These are phyloP conservation scores for Diplodus puntazzo DNA, from an alignment of 2,797 vertebrate genomes.

Conservation along the genomic window DNA sequence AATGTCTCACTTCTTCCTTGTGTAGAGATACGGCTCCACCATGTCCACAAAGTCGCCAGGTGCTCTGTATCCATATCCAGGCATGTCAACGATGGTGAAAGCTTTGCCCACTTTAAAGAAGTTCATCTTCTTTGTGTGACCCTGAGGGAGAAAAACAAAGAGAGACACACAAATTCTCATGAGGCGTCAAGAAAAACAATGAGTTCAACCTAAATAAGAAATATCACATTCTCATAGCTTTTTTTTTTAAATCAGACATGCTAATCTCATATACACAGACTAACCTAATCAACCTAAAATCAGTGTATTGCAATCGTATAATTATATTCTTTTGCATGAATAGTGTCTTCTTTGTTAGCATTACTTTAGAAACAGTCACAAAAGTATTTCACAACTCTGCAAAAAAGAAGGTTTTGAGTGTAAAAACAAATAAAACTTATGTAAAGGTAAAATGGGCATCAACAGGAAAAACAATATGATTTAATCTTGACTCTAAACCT, in stretches of 20 bases:
- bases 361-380: no score
- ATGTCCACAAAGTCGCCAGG: constrained; percentile 94
- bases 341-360: no score
- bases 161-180: neutral
- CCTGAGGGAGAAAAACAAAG: constrained; percentile 78
- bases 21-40: constrained; percentile 93
- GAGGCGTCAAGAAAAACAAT: neutral
- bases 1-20: constrained; percentile 88
- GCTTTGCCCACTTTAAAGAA: constrained; percentile 93
- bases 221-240: no score
- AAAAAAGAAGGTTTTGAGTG: no score
- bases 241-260: neutral
- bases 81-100: constrained; percentile 96
- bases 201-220: neutral
- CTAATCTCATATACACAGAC: neutral
- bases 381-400: no score
- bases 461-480: no score
- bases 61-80: constrained; percentile 92
- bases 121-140: constrained; percentile 98
- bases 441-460: no score
- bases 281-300: no score
- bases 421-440: no score
- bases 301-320: no score
- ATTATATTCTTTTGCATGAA: no score
- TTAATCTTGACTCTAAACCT: no score